Conservation (phyloP, 2,888 invertebrate genomes). For the Temnothorax rugatulus region DNA sequence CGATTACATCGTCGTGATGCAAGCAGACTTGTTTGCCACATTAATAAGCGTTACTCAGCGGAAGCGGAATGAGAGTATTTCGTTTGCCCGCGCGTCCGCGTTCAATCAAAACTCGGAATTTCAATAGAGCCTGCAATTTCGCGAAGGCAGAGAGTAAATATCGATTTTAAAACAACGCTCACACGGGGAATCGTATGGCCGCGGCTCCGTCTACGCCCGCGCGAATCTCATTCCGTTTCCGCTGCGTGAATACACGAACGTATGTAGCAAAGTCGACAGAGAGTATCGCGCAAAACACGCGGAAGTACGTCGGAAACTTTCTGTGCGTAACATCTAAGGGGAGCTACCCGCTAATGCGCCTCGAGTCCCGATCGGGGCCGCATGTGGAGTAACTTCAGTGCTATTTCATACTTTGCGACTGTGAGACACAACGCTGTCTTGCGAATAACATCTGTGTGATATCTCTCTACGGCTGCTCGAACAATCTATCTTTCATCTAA, state of each 20-base stretch:
- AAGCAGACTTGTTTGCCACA: constrained; percentile 34
- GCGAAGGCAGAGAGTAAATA: background rate
- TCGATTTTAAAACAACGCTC: constrained; percentile 10
- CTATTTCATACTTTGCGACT: constrained; percentile 46
- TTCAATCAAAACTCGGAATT: background rate
- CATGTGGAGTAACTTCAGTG: constrained; percentile 21
- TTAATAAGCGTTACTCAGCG: constrained; percentile 33
- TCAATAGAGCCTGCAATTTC: constrained; percentile 19
- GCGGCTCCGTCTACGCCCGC: background rate
- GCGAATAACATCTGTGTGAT: constrained; percentile 41
- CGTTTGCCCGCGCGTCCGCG: background rate
- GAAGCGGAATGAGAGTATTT: constrained; percentile 21
- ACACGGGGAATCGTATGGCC: background rate
- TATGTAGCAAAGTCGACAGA: constrained; percentile 1
- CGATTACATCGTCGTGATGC: constrained; percentile 15
- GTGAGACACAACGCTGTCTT: constrained; percentile 26
- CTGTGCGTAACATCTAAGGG: background rate
- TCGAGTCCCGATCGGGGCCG: constrained; percentile 16
- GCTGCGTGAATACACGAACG: constrained; percentile 19
- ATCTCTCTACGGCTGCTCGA: constrained; percentile 29
- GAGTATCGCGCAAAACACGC: constrained; percentile 4
- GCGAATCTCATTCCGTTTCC: constrained; percentile 8
- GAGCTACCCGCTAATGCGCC: constrained; percentile 25
- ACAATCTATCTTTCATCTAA: constrained; percentile 48
- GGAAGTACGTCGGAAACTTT: constrained; percentile 32